phyloP scores from a whole-genome alignment of 1,140 invertebrate genomes.

The Drosophila mauritiana region DNA sequence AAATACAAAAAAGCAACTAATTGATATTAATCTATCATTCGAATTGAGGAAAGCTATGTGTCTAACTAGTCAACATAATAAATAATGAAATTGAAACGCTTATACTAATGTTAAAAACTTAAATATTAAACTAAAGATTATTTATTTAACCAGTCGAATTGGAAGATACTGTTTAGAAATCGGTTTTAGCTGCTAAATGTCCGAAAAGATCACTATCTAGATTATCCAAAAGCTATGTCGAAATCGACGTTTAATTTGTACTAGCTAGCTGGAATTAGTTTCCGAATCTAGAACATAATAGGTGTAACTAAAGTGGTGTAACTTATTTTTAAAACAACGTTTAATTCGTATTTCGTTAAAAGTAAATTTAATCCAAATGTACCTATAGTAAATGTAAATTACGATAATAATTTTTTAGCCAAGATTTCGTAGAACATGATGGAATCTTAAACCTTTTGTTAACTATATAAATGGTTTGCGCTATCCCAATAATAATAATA shows the following conservation, averaged over 20 bases:
- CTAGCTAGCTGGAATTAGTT: conserved; percentile 20
- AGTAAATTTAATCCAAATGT: conserved; percentile 74
- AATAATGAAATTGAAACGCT: conserved; percentile 76
- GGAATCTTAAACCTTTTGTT: conserved; percentile 25
- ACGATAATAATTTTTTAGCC: conserved; percentile 76
- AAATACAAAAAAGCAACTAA: conserved; percentile 17
- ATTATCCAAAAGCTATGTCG: conserved; percentile 50
- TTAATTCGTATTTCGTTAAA: conserved; percentile 66
- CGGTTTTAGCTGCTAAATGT: conserved; percentile 68
- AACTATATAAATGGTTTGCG: conserved; percentile 20
- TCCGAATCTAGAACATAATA: conserved; percentile 18
- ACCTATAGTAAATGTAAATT: conserved; percentile 82
- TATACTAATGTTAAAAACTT: conserved; percentile 48
- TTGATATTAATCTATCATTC: conserved; percentile 49
- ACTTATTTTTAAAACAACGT: conserved; percentile 43
- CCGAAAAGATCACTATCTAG: conserved; percentile 27
- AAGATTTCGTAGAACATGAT: conserved; percentile 3
- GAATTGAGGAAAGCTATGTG: conserved; percentile 52
- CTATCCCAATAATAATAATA: conserved; percentile 43
- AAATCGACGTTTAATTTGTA: conserved; percentile 14
- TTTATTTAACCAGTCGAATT: conserved; percentile 57
- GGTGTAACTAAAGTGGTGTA: conserved; percentile 29
- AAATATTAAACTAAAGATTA: conserved; percentile 7
- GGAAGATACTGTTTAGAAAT: conserved; percentile 19
- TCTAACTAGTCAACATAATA: conserved; percentile 71